phyloP scores from a whole-genome alignment of 2,888 invertebrate genomes.

The Tenthredo amoena region DNA sequence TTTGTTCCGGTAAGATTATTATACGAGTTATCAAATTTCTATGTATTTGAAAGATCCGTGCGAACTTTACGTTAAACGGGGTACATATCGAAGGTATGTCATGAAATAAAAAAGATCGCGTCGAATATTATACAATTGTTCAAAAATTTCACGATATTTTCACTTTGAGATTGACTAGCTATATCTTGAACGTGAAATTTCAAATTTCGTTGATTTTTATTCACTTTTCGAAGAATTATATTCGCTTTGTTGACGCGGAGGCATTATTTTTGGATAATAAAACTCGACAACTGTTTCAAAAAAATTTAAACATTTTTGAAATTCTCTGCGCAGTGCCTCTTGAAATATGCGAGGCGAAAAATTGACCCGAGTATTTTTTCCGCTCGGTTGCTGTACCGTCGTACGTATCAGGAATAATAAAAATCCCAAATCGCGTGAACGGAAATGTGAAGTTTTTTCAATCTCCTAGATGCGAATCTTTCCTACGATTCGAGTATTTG shows the following conservation, averaged over 20 bases:
- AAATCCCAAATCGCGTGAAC: background rate
- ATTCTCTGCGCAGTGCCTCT: background rate
- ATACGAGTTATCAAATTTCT: background rate
- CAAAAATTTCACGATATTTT: background rate
- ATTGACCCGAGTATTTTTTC: conserved; percentile 5
- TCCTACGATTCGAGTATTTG: background rate
- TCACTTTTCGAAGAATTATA: background rate
- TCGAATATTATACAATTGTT: background rate
- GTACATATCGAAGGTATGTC: background rate
- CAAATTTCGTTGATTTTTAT: background rate
- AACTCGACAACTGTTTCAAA: background rate
- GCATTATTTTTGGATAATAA: background rate
- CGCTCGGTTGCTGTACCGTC: background rate
- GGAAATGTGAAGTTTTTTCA: background rate
- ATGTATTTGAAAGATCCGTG: background rate
- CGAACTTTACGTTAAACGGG: background rate
- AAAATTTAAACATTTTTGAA: background rate
- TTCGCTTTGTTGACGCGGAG: background rate
- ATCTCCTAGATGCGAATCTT: background rate
- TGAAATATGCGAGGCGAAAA: background rate
- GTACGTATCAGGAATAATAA: background rate
- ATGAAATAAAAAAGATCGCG: background rate
- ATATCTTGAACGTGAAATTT: too few relatives aligned
- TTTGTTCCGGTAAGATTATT: conserved; percentile 69
- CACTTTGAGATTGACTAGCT: too few relatives aligned